Conservation (phyloP, 2,888 invertebrate genomes). For the Mactromeris polynyma region DNA sequence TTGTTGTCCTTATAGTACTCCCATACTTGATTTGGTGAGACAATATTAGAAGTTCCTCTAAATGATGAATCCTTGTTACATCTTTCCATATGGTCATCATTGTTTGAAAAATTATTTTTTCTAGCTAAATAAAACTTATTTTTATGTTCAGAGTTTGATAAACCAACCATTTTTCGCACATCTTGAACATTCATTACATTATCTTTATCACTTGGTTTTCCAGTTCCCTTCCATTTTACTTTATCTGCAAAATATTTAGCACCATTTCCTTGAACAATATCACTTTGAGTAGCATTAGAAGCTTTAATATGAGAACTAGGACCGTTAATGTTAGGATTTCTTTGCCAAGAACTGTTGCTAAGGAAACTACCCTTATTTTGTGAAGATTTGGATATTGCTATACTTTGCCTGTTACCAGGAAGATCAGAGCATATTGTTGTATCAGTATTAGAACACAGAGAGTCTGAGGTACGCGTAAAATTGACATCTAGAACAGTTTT, state of each 20-base stretch:
- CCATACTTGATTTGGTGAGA: constrained; percentile 25
- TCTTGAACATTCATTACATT: neutral
- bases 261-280: neutral
- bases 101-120: constrained; percentile 2
- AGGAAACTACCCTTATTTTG: neutral
- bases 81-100: neutral
- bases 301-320: neutral
- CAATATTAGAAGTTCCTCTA: neutral
- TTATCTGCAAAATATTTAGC: neutral
- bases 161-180: constrained; percentile 16
- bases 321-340: neutral
- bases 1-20: constrained; percentile 27
- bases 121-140: constrained; percentile 39
- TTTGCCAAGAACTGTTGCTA: neutral
- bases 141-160: constrained; percentile 21
- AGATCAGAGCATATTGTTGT: neutral
- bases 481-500: constrained; percentile 22
- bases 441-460: neutral
- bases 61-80: neutral
- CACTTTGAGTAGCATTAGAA: neutral
- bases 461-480: neutral
- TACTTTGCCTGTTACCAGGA: constrained; percentile 16
- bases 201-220: neutral
- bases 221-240: neutral
- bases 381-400: neutral